These are phyloP conservation scores for Pogonognathellus flavescens DNA, from an alignment of 1,140 invertebrate species.

Conservation along the genomic window DNA sequence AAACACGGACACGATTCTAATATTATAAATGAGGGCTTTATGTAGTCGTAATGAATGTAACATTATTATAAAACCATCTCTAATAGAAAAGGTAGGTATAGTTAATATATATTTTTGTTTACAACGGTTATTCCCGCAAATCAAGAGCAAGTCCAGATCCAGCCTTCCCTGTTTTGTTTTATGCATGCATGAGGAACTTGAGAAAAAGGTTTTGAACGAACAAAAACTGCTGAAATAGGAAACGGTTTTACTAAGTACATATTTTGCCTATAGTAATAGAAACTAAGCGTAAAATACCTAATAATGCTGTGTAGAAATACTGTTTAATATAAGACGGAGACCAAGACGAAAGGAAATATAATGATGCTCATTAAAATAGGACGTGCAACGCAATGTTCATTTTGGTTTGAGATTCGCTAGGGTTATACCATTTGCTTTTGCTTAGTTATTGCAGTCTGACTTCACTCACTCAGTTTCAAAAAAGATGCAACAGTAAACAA, in stretches of 20 bases:
- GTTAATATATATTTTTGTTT: background rate
- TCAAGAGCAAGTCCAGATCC: slow-evolving; percentile 31
- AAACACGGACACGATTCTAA: background rate
- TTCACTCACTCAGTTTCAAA: slow-evolving; percentile 9
- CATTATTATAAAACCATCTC: background rate
- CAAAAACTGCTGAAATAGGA: slow-evolving; percentile 7
- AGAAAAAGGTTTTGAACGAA: slow-evolving; percentile 24
- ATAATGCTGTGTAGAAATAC: background rate
- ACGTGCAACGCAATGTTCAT: slow-evolving; percentile 22
- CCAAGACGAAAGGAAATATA: slow-evolving; percentile 7
- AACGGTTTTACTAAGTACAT: background rate
- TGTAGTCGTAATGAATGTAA: background rate
- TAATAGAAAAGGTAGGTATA: background rate
- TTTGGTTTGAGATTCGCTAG: slow-evolving; percentile 2
- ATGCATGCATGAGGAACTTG: slow-evolving; percentile 18
- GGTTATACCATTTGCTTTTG: background rate
- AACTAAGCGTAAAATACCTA: background rate
- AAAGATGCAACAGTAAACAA: slow-evolving; percentile 37
- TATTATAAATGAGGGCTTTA: background rate
- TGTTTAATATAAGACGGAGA: background rate
- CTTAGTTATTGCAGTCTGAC: background rate
- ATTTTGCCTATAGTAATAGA: background rate
- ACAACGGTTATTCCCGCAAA: slow-evolving; percentile 26
- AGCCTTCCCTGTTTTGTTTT: slow-evolving; percentile 3
- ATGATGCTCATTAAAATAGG: slow-evolving; percentile 42